Percentiles rank a stretch among this genome's conserved stretches.
Conservation (phyloP, 2,888 invertebrate species). For the Kuschelorhynchus macadamiae region DNA sequence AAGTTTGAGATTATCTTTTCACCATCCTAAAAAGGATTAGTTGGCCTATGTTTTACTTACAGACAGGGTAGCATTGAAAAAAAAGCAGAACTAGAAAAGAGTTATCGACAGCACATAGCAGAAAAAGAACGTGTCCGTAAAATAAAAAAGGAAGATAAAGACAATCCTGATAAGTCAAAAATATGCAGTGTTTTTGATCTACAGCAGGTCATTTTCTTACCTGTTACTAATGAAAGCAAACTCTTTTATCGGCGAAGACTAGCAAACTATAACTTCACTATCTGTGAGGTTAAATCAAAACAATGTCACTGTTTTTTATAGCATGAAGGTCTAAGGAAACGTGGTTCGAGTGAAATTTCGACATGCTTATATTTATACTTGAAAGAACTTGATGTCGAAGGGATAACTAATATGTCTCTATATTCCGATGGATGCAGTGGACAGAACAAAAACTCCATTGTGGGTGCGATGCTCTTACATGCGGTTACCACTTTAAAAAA, state of each 20-base stretch:
- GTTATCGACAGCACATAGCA: not conserved
- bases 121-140: not conserved
- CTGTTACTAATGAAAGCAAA: slow-evolving; percentile 19
- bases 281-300: slow-evolving; percentile 7
- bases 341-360: not conserved
- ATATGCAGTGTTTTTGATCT: slow-evolving; percentile 13
- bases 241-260: slow-evolving; percentile 9
- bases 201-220: slow-evolving; percentile 30
- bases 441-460: not conserved
- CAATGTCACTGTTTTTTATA: not conserved
- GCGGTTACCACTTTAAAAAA: slow-evolving; percentile 3
- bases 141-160: not conserved
- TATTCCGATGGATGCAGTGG: not conserved
- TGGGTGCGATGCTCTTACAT: slow-evolving; percentile 1
- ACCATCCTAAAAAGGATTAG: slow-evolving; percentile 53
- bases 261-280: slow-evolving; percentile 22
- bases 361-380: not conserved
- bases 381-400: not conserved
- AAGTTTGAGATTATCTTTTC: slow-evolving; percentile 48
- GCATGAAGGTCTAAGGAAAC: not conserved
- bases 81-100: slow-evolving; percentile 33
- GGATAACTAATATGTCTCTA: not conserved
- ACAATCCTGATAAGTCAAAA: slow-evolving; percentile 2
- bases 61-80: slow-evolving; percentile 35
- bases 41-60: slow-evolving; percentile 50